phyloP scores from a whole-genome alignment of 2,797 vertebrate genomes.

The Alca torda region DNA sequence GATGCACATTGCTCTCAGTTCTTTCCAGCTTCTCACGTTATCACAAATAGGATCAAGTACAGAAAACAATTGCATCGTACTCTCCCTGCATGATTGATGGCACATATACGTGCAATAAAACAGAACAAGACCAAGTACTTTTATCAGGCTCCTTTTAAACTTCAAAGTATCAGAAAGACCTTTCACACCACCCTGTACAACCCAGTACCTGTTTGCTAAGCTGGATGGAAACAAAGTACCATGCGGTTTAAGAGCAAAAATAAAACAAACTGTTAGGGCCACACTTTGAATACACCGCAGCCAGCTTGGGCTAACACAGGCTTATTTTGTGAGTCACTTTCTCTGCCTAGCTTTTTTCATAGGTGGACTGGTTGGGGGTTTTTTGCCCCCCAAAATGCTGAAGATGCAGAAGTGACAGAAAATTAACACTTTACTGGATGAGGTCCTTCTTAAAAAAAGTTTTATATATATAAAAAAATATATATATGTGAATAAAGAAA shows the following conservation, averaged over 20 bases:
- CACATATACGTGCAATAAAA: background rate
- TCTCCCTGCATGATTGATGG: background rate
- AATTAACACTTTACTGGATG: background rate
- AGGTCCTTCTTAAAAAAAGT: background rate
- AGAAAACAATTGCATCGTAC: background rate
- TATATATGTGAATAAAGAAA: background rate
- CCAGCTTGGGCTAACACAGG: background rate
- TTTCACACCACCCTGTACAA: background rate
- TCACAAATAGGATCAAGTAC: background rate
- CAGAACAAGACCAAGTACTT: background rate
- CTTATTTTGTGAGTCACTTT: background rate
- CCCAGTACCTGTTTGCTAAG: background rate
- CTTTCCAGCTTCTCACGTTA: background rate
- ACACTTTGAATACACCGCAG: background rate
- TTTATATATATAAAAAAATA: background rate
- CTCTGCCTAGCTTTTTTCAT: background rate
- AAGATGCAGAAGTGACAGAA: background rate
- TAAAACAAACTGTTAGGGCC: background rate
- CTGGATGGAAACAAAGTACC: background rate
- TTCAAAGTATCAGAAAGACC: background rate
- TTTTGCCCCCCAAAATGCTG: background rate
- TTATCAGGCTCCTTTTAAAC: background rate
- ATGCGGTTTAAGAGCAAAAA: background rate
- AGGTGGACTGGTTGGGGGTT: background rate
- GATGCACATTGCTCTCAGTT: background rate